These are phyloP conservation scores for Falco novaeseelandiae DNA, from an alignment of 2,797 vertebrate species.

Conservation along the genomic window DNA sequence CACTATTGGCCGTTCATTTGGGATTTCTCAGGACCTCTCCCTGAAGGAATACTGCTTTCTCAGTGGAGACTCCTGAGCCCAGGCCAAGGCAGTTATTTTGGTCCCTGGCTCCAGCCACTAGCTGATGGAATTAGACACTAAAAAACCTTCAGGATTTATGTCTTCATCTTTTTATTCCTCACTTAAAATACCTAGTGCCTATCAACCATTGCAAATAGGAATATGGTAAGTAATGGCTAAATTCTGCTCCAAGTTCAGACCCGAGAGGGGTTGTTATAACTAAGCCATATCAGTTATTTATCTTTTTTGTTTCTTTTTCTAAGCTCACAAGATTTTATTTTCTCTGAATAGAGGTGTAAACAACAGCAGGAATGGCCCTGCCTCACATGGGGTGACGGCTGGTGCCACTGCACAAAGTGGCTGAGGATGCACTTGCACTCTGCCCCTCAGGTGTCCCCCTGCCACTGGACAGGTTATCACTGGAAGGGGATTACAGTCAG, in stretches of 20 bases:
- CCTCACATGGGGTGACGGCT: accelerated
- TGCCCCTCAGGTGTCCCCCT: neutral
- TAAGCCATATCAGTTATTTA: neutral
- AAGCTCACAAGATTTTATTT: neutral
- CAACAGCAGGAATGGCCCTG: neutral
- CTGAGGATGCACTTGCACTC: neutral
- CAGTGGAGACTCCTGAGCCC: neutral
- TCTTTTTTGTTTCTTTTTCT: neutral
- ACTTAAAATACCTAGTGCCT: neutral
- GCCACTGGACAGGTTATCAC: neutral
- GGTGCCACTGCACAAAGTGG: neutral
- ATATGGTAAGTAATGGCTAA: neutral
- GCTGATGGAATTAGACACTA: neutral
- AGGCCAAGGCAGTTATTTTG: neutral
- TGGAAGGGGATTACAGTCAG: neutral
- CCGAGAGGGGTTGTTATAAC: neutral
- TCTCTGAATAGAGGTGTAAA: neutral
- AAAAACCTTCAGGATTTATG: neutral
- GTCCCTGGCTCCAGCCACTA: neutral
- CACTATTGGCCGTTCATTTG: accelerated
- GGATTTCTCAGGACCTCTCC: neutral
- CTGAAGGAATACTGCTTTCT: neutral
- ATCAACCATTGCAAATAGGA: neutral
- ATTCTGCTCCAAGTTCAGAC: neutral
- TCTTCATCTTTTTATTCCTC: neutral